These are phyloP conservation scores for Diprion similis DNA, from an alignment of 1,140 invertebrate species.

Conservation along the genomic window DNA sequence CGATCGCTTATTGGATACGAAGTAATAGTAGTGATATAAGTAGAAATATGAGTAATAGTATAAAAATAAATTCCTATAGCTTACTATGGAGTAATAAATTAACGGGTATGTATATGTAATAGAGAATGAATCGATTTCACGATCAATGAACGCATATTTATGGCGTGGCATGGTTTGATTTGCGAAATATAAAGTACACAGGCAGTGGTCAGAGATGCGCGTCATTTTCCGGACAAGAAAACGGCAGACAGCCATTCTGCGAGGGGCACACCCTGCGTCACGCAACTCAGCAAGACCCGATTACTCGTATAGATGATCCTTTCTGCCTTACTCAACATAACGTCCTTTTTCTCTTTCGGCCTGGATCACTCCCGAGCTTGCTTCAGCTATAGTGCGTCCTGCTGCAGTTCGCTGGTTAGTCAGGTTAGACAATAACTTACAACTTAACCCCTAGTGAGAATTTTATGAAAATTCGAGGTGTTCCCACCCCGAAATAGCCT, in stretches of 20 bases:
- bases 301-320: no score
- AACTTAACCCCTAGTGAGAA: constrained; percentile 4
- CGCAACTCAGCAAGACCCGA: no score
- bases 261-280: no score
- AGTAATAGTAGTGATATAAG: constrained; percentile 17
- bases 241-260: no score
- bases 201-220: no score
- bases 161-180: constrained; percentile 3
- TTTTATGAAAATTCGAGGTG: background rate
- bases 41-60: constrained; percentile 30
- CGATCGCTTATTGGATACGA: constrained; percentile 42
- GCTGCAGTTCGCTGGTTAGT: background rate
- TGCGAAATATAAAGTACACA: background rate
- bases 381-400: background rate
- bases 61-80: constrained; percentile 44
- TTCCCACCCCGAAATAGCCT: background rate
- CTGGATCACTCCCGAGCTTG: background rate
- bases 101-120: background rate
- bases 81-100: background rate
- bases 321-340: no score
- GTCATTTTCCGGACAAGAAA: no score
- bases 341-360: background rate
- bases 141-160: constrained; percentile 2
- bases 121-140: background rate
- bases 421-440: constrained; percentile 3